Conservation (phyloP, 1,140 invertebrate genomes). For the Zaprionus ornatus region DNA sequence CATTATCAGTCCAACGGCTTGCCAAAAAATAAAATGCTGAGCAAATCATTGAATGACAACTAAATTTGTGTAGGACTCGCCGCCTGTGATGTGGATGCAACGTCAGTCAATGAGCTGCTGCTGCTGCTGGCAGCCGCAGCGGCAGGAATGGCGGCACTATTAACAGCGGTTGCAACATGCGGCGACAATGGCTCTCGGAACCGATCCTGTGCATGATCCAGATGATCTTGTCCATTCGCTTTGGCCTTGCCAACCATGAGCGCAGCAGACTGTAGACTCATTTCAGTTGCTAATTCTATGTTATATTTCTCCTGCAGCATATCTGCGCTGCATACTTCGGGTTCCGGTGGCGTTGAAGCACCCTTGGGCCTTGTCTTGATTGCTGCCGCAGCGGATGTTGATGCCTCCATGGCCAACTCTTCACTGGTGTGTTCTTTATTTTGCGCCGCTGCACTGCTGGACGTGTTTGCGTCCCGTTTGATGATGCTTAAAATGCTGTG, state of each 20-base stretch:
- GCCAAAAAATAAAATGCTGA: conserved; percentile 82
- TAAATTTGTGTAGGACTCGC: conserved; percentile 78
- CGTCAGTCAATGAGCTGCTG: conserved; percentile 23
- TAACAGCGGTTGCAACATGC: conserved; percentile 13
- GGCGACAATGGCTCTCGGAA: conserved; percentile 15
- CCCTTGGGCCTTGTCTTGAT: conserved; percentile 47
- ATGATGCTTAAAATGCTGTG: conserved; percentile 74
- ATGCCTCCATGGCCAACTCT: conserved; percentile 49
- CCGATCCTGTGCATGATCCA: conserved; percentile 25
- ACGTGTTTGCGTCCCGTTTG: conserved; percentile 59
- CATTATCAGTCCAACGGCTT: conserved; percentile 70
- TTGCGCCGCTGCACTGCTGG: conserved; percentile 14
- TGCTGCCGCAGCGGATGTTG: conserved; percentile 63
- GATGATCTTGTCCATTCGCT: conserved; percentile 17
- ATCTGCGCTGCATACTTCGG: conserved; percentile 16
- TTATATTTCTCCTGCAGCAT: conserved; percentile 39
- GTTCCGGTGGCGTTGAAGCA: conserved; percentile 58
- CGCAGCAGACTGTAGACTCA: conserved; percentile 23
- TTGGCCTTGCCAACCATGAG: conserved; percentile 36
- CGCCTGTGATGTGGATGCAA: conserved; percentile 68
- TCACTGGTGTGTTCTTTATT: conserved; percentile 49
- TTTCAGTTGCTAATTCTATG: conserved; percentile 54
- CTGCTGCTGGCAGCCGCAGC: conserved; percentile 15
- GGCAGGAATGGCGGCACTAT: conserved; percentile 5
- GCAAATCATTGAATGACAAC: conserved; percentile 83